phyloP scores from a whole-genome alignment of 2,888 invertebrate species.

The Geotrupes spiniger region DNA sequence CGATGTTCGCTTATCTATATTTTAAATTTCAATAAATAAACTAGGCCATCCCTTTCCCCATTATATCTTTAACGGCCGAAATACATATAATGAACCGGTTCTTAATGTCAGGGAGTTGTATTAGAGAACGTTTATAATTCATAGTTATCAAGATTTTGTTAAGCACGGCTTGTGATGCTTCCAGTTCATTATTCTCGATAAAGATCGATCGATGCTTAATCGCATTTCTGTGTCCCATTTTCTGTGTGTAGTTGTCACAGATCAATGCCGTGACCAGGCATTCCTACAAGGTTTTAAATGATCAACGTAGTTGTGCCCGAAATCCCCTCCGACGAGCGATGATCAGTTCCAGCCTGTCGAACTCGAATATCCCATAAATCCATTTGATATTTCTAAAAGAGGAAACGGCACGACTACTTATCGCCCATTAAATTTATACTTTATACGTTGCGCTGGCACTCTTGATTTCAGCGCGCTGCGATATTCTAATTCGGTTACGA shows the following conservation, averaged over 20 bases:
- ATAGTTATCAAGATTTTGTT: constrained; percentile 22
- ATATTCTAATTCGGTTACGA: constrained; percentile 15
- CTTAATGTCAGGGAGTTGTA: constrained; percentile 3
- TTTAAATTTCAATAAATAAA: too few species aligned
- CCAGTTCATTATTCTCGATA: constrained; percentile 23
- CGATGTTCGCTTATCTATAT: too few species aligned
- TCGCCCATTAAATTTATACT: constrained; percentile 40
- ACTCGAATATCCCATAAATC: constrained; percentile 42
- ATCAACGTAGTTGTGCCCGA: constrained; percentile 37
- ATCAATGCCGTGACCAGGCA: constrained; percentile 41
- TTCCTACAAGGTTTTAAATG: constrained; percentile 41
- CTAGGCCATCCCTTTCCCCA: background rate
- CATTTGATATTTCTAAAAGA: constrained; percentile 41
- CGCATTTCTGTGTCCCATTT: constrained; percentile 13
- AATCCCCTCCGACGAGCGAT: constrained; percentile 37
- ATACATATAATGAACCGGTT: constrained; percentile 6
- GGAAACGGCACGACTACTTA: constrained; percentile 44
- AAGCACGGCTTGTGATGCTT: constrained; percentile 21
- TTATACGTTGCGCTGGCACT: constrained; percentile 23
- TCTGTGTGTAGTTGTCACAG: constrained; percentile 27
- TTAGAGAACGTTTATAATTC: constrained; percentile 10
- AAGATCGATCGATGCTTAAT: constrained; percentile 20
- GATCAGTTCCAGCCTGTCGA: constrained; percentile 43
- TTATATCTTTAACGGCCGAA: background rate
- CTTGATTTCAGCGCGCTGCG: constrained; percentile 15